A percentile compares a stretch with the other conserved stretches of the same genome.
Evolutionary conservation across 2,797 vertebrate genomes (phyloP).

Genomic region (Eupleurogrammus muticus): DNA sequence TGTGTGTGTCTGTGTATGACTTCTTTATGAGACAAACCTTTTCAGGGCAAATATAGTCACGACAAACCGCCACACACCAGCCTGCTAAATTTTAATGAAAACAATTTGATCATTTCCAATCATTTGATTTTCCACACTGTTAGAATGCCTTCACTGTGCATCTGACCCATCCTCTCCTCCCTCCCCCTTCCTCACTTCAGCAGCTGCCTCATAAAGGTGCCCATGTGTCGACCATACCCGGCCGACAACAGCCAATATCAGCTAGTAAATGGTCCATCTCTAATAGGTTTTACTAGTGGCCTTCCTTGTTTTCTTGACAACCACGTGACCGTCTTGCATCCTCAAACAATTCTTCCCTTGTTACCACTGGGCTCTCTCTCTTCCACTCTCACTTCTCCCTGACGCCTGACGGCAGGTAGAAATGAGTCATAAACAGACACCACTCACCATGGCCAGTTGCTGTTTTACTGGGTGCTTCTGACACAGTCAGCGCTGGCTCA

Average conservation of each 20-base stretch:
- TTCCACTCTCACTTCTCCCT: slow-evolving; percentile 58
- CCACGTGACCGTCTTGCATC: slow-evolving; percentile 71
- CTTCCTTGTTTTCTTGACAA: slow-evolving; percentile 80
- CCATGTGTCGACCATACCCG: slow-evolving; percentile 76
- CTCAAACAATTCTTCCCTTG: slow-evolving; percentile 79
- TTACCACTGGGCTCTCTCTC: slow-evolving; percentile 60
- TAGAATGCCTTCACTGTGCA: slow-evolving; percentile 62
- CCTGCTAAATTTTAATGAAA: slow-evolving; percentile 64
- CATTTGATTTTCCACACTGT: slow-evolving; percentile 64
- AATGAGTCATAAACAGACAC: slow-evolving; percentile 83
- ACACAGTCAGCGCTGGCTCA: slow-evolving; percentile 69
- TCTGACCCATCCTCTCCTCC: slow-evolving; percentile 54
- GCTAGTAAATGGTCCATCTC: slow-evolving; percentile 79
- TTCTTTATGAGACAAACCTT: slow-evolving; percentile 57
- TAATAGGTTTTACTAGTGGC: slow-evolving; percentile 77
- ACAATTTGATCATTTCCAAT: slow-evolving; percentile 69
- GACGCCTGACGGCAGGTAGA: slow-evolving; percentile 77
- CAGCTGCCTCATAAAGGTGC: slow-evolving; percentile 78
- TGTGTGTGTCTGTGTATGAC: slow-evolving; percentile 49
- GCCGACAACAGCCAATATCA: slow-evolving; percentile 78
- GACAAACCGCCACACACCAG: slow-evolving; percentile 39
- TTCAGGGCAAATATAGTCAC: slow-evolving; percentile 61
- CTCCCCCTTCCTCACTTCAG: slow-evolving; percentile 54
- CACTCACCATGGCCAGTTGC: slow-evolving; percentile 71
- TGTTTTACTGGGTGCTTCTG: slow-evolving; percentile 79